A percentile compares a stretch with the other conserved stretches of the same genome.
phyloP scores from a whole-genome alignment of 2,113 vertebrate genomes.

The Xyliphius kryptos region DNA sequence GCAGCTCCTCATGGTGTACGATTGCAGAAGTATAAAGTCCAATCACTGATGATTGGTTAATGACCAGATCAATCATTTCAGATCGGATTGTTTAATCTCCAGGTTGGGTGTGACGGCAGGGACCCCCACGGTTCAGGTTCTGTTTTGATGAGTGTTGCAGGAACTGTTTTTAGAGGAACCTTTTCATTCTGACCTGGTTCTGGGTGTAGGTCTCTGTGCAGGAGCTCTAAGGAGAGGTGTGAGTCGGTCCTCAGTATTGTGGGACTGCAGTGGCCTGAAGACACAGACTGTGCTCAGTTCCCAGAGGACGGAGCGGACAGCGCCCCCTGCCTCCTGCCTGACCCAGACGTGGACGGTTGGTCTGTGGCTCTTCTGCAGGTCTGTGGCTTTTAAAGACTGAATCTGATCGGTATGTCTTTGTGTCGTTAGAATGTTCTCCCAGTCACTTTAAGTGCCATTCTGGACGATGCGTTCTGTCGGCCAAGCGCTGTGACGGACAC shows the following conservation, averaged over 20 bases:
- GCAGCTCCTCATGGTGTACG: too few species aligned
- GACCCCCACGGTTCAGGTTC: too few species aligned
- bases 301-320: conserved; percentile 77
- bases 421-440: conserved; percentile 96
- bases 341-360: conserved; percentile 80
- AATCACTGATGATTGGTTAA: too few species aligned
- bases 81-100: too few species aligned
- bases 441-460: conserved; percentile 92
- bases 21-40: too few species aligned
- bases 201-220: conserved; percentile 67
- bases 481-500: conserved; percentile 86
- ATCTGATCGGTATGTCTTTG: conserved; percentile 16
- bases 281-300: conserved; percentile 86
- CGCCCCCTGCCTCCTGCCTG: conserved; percentile 78
- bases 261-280: conserved; percentile 91
- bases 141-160: too few species aligned
- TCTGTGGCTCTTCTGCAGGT: background rate
- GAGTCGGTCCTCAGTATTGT: conserved; percentile 88
- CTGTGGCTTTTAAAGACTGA: background rate
- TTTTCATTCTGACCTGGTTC: background rate
- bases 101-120: too few species aligned
- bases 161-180: too few species aligned
- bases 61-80: too few species aligned
- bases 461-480: conserved; percentile 80
- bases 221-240: conserved; percentile 80